Base-by-base conservation (phyloP, 1,140 invertebrate genomes). In the Stegodyphus dumicola region DNA sequence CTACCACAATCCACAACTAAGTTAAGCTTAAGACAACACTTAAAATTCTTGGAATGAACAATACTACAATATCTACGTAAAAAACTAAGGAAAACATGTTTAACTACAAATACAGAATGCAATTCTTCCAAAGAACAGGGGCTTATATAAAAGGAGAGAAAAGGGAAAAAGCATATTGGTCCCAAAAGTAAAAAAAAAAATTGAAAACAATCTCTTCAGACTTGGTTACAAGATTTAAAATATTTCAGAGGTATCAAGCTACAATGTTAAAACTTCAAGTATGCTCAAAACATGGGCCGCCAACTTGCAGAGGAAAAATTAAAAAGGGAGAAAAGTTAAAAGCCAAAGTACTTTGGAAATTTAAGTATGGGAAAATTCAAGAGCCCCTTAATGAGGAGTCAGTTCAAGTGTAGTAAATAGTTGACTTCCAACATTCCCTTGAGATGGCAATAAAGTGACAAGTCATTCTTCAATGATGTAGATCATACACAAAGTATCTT, bases 401-500 rank as follows among this genome's bases (percentile, higher is more conserved):
- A 64, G 54, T 67, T 18, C 65, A 67, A 67, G 65, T 15, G 17
- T 67, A 67, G 11, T 67, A 67, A 9, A 70, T 53, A 70, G 67
- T 71, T 79, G 77, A 79, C 77, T 18, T 79, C 53, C 77, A 79
- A 71, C 70, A 52, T 70, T 79, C 71, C 70, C 18, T 15, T 10
- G 70, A 53, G 53, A 64, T 18, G 52, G 71, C 11, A 17, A 49
- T 11, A 48, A 79, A 53, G 51, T 78, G 77, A 52, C 60, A 54
- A 10, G 2, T 76, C 76, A 84, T 94, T 84, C 81, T 52, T 95
- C 94, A 91, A 95, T 94, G 90, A 93, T 93, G 91, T 95, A 96
- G 88, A 94, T 92, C 93, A 96, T 94, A 91, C 94, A 95, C 88
- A 95, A 91, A 90, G 95, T 94, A 11, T 88, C 85, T 60, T 88